A percentile compares a stretch with the other conserved stretches of the same genome.
These are phyloP conservation scores for Cheilosia vulpina DNA, from an alignment of 2,888 invertebrate genomes.

Conservation along the genomic window DNA sequence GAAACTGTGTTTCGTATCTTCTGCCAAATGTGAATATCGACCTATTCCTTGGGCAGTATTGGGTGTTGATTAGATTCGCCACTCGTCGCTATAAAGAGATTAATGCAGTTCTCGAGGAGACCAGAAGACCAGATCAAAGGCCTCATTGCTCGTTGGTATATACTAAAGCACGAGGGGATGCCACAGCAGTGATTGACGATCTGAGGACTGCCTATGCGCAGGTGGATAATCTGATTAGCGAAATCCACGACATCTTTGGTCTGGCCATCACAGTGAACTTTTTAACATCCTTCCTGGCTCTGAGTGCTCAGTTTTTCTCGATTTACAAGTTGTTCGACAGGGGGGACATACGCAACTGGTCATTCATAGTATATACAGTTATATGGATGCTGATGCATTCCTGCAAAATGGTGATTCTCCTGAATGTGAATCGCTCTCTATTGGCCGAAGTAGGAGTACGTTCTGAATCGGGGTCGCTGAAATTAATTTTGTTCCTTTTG, in stretches of 20 bases:
- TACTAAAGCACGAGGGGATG: conserved; percentile 1
- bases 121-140: too few relatives aligned
- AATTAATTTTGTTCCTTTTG: too few relatives aligned
- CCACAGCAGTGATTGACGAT: conserved; percentile 30
- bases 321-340: conserved; percentile 47
- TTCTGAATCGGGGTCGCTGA: too few relatives aligned
- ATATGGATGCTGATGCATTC: conserved; percentile 40
- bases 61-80: too few relatives aligned
- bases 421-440: too few relatives aligned
- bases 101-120: too few relatives aligned
- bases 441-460: too few relatives aligned
- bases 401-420: conserved; percentile 31
- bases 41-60: too few relatives aligned
- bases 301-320: conserved; percentile 36
- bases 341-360: not conserved
- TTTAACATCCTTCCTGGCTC: conserved; percentile 29
- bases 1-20: conserved; percentile 65
- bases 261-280: conserved; percentile 49
- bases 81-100: too few relatives aligned
- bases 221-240: conserved; percentile 34
- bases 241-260: conserved; percentile 56
- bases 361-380: not conserved
- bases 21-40: conserved; percentile 76
- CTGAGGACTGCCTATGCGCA: conserved; percentile 27
- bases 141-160: too few relatives aligned